phyloP scores from a whole-genome alignment of 2,888 invertebrate genomes.

The Eupelmus urozonus region DNA sequence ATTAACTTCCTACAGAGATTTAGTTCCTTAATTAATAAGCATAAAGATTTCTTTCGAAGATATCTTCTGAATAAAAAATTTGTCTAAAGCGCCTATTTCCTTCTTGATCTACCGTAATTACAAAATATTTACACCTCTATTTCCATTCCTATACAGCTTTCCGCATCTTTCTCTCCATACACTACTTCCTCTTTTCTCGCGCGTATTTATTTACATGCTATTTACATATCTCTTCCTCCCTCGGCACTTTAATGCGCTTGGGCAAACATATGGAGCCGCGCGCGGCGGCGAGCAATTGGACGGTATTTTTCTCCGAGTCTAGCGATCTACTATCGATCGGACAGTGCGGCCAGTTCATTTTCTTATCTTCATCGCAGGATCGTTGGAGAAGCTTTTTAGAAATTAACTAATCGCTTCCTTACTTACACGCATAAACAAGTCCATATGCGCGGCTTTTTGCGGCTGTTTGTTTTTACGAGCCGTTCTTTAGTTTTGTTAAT shows the following conservation, averaged over 20 bases:
- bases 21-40: too few relatives aligned
- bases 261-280: slow-evolving; percentile 16
- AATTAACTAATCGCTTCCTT: slow-evolving; percentile 52
- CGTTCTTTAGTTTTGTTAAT: slow-evolving; percentile 40
- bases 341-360: slow-evolving; percentile 35
- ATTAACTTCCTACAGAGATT: background rate
- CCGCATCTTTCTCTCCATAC: slow-evolving; percentile 14
- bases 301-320: slow-evolving; percentile 45
- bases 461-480: background rate
- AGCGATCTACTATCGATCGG: slow-evolving; percentile 54
- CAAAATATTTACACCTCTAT: background rate
- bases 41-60: background rate
- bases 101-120: slow-evolving; percentile 1
- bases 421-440: slow-evolving; percentile 26
- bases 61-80: too few relatives aligned
- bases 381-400: slow-evolving; percentile 18
- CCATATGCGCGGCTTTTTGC: background rate
- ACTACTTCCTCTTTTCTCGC: slow-evolving; percentile 10
- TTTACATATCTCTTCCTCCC: slow-evolving; percentile 57
- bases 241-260: slow-evolving; percentile 45
- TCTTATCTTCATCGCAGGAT: slow-evolving; percentile 30
- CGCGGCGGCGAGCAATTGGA: slow-evolving; percentile 19
- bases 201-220: slow-evolving; percentile 47
- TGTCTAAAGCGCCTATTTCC: too few relatives aligned
- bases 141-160: slow-evolving; percentile 4